Conservation (phyloP, 2,113 vertebrate species). For the Hippocampus abdominalis region DNA sequence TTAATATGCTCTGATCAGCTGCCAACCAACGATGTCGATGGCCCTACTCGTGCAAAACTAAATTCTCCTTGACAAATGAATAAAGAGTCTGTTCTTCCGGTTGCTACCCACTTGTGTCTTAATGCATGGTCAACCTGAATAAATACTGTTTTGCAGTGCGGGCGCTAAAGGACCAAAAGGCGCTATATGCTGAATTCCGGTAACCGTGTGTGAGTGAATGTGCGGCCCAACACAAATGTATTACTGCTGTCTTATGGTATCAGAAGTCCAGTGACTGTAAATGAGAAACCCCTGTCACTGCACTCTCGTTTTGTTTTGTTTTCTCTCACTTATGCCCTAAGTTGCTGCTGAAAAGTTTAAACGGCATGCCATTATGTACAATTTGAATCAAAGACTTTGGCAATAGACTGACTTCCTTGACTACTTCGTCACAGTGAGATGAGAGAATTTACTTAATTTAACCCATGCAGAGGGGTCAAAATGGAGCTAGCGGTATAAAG, state of each 20-base stretch:
- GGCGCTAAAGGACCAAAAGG: conserved; percentile 15
- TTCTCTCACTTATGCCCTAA: not conserved
- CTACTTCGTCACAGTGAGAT: conserved; percentile 36
- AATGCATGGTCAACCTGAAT: conserved; percentile 52
- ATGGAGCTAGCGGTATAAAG: conserved; percentile 15
- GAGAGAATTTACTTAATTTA: conserved; percentile 37
- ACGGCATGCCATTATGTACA: conserved; percentile 10
- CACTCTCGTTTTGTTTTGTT: not conserved
- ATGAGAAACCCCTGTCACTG: conserved; percentile 18
- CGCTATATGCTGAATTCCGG: conserved; percentile 51
- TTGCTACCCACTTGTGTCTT: conserved; percentile 52
- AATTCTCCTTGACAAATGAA: conserved; percentile 55
- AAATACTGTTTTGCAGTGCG: conserved; percentile 7
- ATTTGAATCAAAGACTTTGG: conserved; percentile 22
- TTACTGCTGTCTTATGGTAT: conserved; percentile 44
- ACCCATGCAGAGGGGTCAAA: conserved; percentile 20
- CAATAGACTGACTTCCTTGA: conserved; percentile 20
- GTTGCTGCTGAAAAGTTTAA: conserved; percentile 1
- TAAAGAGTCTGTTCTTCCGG: conserved; percentile 40
- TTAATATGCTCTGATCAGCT: conserved; percentile 46
- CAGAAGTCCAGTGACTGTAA: not conserved
- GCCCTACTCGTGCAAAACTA: conserved; percentile 19
- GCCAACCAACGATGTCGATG: conserved; percentile 6
- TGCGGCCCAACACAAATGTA: conserved; percentile 42
- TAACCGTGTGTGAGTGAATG: conserved; percentile 30